Evolutionary conservation across 2,113 vertebrate species (phyloP).

Genomic region (Hemiscyllium ocellatum): DNA sequence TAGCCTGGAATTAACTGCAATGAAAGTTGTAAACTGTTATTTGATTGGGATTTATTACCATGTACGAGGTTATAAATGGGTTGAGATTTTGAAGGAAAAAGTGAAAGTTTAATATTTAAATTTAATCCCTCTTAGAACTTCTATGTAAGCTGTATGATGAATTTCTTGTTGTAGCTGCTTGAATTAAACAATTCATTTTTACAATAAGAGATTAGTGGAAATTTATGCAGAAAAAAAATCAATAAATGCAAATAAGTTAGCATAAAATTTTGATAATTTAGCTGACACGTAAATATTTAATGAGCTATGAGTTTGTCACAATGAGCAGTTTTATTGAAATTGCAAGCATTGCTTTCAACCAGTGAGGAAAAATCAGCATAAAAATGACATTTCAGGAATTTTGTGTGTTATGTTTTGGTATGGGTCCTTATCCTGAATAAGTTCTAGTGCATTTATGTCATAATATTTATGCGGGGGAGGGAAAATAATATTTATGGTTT

Average conservation of each 20-base stretch:
- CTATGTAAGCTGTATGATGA: not conserved
- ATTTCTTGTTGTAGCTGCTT: not conserved
- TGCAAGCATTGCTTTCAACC: not conserved
- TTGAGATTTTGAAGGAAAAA: not conserved
- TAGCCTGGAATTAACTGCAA: not conserved
- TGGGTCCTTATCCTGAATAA: not conserved
- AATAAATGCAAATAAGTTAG: not conserved
- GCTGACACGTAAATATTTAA: not conserved
- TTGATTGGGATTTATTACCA: not conserved
- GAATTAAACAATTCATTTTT: not conserved
- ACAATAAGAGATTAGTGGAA: not conserved
- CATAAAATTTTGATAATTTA: conserved; percentile 12
- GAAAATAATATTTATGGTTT: not conserved
- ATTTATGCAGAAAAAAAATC: conserved; percentile 6
- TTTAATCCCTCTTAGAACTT: not conserved
- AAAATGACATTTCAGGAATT: not conserved
- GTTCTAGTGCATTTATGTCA: not conserved
- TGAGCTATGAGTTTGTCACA: not conserved
- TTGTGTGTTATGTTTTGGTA: not conserved
- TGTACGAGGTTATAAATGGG: not conserved
- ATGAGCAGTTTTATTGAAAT: conserved; percentile 3
- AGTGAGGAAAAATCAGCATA: not conserved
- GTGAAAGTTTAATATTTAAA: not conserved
- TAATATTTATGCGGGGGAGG: not conserved
- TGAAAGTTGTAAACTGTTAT: not conserved